phyloP scores from a whole-genome alignment of 2,888 invertebrate genomes.

The Gibbula magus region DNA sequence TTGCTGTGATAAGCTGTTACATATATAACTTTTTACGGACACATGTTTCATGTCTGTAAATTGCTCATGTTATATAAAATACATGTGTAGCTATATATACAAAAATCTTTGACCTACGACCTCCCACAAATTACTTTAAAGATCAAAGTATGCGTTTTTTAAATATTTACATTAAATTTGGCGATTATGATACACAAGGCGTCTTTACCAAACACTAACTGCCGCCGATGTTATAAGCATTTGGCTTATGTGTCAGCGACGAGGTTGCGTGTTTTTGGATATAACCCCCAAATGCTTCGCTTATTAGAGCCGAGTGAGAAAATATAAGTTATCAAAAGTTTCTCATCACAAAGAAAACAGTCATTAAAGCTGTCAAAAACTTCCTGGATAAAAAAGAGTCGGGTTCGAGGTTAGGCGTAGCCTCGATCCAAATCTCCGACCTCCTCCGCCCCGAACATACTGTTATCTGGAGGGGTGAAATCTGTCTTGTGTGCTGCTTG shows the following conservation, averaged over 20 bases:
- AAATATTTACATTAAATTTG: constrained; percentile 8
- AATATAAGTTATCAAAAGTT: constrained; percentile 15
- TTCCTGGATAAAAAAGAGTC: not conserved
- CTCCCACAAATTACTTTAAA: not conserved
- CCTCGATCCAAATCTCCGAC: not conserved
- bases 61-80: not conserved
- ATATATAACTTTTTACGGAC: too few species aligned
- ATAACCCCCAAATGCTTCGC: not conserved
- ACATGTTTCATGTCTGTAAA: too few species aligned
- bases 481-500: not conserved
- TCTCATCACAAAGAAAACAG: not conserved
- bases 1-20: too few species aligned
- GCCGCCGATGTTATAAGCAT: not conserved
- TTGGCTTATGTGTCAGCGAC: not conserved
- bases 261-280: not conserved
- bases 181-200: constrained; percentile 5
- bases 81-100: not conserved
- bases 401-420: not conserved
- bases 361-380: not conserved
- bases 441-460: not conserved
- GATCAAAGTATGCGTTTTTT: constrained; percentile 1
- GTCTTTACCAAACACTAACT: not conserved
- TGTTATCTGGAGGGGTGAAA: not conserved
- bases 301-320: not conserved
- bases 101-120: not conserved